phyloP scores from a whole-genome alignment of 2,888 invertebrate species.

The Aphrophora alni region DNA sequence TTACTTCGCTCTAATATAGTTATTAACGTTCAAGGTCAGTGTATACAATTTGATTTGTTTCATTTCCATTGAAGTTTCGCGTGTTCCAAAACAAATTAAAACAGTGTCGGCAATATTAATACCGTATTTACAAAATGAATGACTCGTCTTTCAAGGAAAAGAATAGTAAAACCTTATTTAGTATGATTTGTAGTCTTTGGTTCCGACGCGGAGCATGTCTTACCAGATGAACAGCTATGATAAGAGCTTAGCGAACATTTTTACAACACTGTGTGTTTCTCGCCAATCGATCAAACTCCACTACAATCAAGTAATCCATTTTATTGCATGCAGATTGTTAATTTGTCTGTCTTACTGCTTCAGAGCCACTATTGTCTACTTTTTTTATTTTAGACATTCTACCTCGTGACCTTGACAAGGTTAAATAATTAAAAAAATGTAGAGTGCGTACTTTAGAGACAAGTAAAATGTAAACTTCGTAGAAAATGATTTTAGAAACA shows the following conservation, averaged over 20 bases:
- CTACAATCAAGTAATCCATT: constrained; percentile 40
- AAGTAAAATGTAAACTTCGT: too few relatives aligned
- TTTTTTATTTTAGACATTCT: neutral
- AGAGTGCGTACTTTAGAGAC: too few relatives aligned
- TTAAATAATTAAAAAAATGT: neutral
- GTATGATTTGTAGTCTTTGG: constrained; percentile 32
- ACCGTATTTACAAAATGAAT: neutral
- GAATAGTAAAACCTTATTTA: constrained; percentile 36
- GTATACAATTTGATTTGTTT: too few relatives aligned
- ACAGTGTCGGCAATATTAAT: constrained; percentile 2
- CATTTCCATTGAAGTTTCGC: neutral
- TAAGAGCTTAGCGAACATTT: neutral
- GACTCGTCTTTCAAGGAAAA: constrained; percentile 20
- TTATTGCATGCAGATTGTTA: constrained; percentile 49
- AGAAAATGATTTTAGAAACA: too few relatives aligned
- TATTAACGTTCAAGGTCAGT: too few relatives aligned
- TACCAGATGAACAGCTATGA: neutral
- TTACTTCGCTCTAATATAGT: too few relatives aligned
- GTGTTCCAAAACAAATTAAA: neutral
- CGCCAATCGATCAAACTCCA: constrained; percentile 32
- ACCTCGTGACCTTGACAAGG: neutral
- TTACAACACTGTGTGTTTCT: constrained; percentile 19
- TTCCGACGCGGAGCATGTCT: constrained; percentile 22
- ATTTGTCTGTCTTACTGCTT: constrained; percentile 48
- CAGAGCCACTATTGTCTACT: neutral